These are phyloP conservation scores for Apostichopus parvimensis DNA, from an alignment of 35 echinoderm and acorn worm genomes.

Conservation along the genomic window DNA sequence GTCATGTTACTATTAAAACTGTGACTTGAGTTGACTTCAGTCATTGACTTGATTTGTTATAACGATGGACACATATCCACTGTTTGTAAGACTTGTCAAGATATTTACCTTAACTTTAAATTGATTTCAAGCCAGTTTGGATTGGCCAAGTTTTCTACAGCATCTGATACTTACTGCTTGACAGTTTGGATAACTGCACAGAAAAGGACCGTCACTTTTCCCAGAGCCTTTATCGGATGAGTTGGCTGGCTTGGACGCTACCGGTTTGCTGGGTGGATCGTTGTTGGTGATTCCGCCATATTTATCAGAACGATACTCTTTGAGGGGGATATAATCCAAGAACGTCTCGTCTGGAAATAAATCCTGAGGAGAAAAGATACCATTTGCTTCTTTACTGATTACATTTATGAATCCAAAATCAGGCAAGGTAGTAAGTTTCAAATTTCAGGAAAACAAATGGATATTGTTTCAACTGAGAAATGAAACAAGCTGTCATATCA, in stretches of 20 bases:
- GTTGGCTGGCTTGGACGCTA: background rate
- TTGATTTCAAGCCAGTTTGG: background rate
- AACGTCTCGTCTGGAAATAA: conserved; percentile 88
- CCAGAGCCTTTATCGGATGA: conserved; percentile 3
- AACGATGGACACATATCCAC: too few relatives aligned
- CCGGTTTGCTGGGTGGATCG: conserved; percentile 26
- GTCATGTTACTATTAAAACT: too few relatives aligned
- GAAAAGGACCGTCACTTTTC: conserved; percentile 68
- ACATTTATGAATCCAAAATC: background rate
- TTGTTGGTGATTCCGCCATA: conserved; percentile 61
- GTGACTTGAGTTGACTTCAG: too few relatives aligned
- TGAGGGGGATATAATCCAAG: conserved; percentile 95
- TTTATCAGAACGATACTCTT: conserved; percentile 92
- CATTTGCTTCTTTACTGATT: background rate
- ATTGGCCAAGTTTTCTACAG: background rate
- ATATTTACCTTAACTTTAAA: too few relatives aligned
- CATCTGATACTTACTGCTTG: conserved; percentile 61
- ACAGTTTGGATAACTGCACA: conserved; percentile 88
- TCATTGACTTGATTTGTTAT: too few relatives aligned
- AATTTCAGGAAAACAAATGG: background rate
- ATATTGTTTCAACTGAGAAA: background rate
- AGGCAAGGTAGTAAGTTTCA: background rate
- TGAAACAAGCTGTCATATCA: background rate
- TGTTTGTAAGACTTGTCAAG: too few relatives aligned
- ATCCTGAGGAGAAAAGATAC: conserved; percentile 64